A percentile compares a stretch with the other conserved stretches of the same genome.
Conservation (phyloP, 2,113 vertebrate species). For the Aix galericulata region DNA sequence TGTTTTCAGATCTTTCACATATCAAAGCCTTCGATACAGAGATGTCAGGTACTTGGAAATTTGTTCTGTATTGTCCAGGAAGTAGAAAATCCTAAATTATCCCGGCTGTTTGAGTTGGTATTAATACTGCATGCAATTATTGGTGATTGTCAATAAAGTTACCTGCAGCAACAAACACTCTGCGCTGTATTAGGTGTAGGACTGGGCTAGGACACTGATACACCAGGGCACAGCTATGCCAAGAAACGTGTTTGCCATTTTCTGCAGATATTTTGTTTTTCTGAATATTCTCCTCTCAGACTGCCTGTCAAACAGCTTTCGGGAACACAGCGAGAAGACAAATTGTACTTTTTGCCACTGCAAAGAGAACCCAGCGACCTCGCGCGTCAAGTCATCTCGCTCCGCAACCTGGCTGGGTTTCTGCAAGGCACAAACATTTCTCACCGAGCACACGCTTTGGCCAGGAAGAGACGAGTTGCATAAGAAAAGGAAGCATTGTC, state of each 20-base stretch:
- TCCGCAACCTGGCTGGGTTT: neutral
- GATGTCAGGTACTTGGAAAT: neutral
- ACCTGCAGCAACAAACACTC: neutral
- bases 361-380: neutral
- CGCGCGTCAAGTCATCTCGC: neutral
- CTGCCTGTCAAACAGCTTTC: neutral
- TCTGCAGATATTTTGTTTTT: neutral
- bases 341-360: neutral
- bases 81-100: neutral
- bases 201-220: neutral
- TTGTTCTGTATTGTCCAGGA: neutral
- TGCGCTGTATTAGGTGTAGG: rapidly evolving
- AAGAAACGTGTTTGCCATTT: neutral
- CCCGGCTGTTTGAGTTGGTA: neutral
- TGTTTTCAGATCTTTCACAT: neutral
- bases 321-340: neutral
- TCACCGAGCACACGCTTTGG: neutral
- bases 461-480: neutral
- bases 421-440: neutral
- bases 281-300: neutral
- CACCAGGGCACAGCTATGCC: neutral
- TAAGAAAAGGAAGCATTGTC: neutral
- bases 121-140: neutral
- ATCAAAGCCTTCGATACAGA: neutral
- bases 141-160: neutral